Conservation (phyloP, 2,888 invertebrate species). For the Capitulum mitella region DNA sequence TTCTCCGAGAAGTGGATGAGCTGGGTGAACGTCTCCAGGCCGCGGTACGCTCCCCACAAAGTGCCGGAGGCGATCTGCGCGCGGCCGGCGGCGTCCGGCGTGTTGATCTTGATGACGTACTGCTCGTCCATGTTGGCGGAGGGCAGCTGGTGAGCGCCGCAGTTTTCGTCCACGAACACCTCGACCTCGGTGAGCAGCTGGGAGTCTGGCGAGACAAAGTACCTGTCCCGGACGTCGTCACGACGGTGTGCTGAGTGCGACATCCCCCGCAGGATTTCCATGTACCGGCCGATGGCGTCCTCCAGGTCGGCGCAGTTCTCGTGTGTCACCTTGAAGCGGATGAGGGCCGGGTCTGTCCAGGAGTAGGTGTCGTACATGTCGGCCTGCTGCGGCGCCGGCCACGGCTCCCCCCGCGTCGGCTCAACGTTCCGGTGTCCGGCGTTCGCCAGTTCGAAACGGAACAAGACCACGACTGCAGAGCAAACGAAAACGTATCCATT, state of each 20-base stretch:
- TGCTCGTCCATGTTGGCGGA: constrained; percentile 51
- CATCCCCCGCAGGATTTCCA: constrained; percentile 25
- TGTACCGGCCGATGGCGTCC: constrained; percentile 30
- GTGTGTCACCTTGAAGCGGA: constrained; percentile 26
- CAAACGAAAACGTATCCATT: too few species aligned
- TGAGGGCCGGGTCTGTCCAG: neutral
- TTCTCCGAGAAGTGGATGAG: constrained; percentile 54
- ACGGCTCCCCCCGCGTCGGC: constrained; percentile 32
- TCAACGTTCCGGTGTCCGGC: constrained; percentile 29
- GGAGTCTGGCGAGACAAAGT: neutral
- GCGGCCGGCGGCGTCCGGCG: constrained; percentile 39
- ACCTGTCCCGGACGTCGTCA: too few species aligned
- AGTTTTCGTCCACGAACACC: constrained; percentile 41
- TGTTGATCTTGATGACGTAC: constrained; percentile 38
- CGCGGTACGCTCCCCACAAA: constrained; percentile 77
- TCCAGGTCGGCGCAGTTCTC: constrained; percentile 29
- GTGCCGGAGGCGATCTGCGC: constrained; percentile 45
- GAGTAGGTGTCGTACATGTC: neutral
- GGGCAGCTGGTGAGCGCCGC: constrained; percentile 58
- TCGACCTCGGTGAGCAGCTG: constrained; percentile 27
- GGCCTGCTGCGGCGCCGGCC: constrained; percentile 33
- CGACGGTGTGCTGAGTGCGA: neutral
- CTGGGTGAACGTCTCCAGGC: constrained; percentile 79
- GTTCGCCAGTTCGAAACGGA: too few species aligned
- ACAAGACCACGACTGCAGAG: too few species aligned